A percentile compares a stretch with the other conserved stretches of the same genome.
Evolutionary conservation across 2,113 vertebrate genomes (phyloP).

Genomic region (Alouatta palliata): DNA sequence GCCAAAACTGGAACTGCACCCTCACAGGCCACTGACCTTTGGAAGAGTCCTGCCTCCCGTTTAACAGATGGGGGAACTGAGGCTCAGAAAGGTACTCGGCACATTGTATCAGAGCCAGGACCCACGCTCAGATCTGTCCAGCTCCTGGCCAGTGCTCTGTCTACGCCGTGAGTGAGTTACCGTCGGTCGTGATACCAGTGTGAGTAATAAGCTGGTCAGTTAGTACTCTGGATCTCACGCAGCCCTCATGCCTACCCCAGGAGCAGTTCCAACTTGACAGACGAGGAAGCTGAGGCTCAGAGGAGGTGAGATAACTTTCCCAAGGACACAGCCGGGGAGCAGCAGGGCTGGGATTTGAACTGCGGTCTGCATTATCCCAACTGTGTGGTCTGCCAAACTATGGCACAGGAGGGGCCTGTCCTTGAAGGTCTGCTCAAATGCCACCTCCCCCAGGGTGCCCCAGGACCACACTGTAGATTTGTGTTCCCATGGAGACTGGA

Average conservation of each 20-base stretch:
- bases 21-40: background rate
- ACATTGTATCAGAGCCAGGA: background rate
- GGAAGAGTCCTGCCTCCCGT: background rate
- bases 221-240: background rate
- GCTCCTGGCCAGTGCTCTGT: background rate
- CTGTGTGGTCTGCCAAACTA: background rate
- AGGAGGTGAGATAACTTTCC: background rate
- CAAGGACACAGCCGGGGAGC: background rate
- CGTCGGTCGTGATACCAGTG: rapidly evolving
- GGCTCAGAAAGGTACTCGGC: background rate
- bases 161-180: background rate
- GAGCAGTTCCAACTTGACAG: background rate
- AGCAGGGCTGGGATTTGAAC: background rate
- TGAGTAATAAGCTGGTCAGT: background rate
- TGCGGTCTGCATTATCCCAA: background rate
- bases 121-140: background rate
- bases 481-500: no score
- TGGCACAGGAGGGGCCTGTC: background rate
- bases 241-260: rapidly evolving
- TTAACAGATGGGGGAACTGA: background rate
- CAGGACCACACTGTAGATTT: background rate
- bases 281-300: background rate
- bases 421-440: background rate
- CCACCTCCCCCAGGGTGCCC: background rate
- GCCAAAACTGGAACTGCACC: background rate